A percentile compares a stretch with the other conserved stretches of the same genome.
Evolutionary conservation across 2,797 vertebrate genomes (phyloP).

Genomic region (Pitangus sulphuratus): DNA sequence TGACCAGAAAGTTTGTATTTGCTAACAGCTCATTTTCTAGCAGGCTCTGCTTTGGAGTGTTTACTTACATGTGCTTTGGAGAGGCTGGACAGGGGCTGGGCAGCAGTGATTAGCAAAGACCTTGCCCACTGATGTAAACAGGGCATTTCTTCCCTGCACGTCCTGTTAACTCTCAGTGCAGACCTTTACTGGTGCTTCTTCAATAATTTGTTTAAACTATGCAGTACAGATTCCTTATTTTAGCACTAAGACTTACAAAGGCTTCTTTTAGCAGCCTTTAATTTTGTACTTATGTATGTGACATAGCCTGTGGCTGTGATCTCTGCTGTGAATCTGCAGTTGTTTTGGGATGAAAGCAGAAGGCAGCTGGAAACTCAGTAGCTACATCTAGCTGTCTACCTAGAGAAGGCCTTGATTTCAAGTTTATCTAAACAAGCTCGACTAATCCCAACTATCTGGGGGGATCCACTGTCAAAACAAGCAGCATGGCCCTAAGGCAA

Average conservation of each 20-base stretch:
- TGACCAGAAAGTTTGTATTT: not conserved
- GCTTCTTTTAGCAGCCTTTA: constrained; percentile 84
- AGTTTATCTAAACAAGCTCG: constrained; percentile 99
- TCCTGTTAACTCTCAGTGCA: constrained; percentile 68
- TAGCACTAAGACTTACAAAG: constrained; percentile 83
- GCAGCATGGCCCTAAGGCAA: constrained; percentile 98
- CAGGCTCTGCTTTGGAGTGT: not conserved
- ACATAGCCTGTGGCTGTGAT: constrained; percentile 91
- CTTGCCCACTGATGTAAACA: constrained; percentile 33
- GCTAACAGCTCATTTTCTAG: not conserved
- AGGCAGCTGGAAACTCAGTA: constrained; percentile 95
- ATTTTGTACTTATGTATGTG: constrained; percentile 86
- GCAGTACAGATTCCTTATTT: constrained; percentile 83
- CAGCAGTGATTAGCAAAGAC: constrained; percentile 31
- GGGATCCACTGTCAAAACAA: constrained; percentile 99
- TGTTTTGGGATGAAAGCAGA: constrained; percentile 94
- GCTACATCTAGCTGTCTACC: constrained; percentile 92
- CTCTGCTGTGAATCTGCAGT: constrained; percentile 86
- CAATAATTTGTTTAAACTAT: constrained; percentile 79
- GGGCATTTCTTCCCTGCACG: constrained; percentile 46
- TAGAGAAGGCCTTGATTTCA: constrained; percentile 90
- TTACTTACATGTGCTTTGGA: not conserved
- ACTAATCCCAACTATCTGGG: constrained; percentile 99
- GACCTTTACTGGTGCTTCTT: constrained; percentile 68
- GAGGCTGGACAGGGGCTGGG: not conserved